Base-by-base conservation (phyloP, 2,113 vertebrate genomes). In the Hydrolagus affinis region DNA sequence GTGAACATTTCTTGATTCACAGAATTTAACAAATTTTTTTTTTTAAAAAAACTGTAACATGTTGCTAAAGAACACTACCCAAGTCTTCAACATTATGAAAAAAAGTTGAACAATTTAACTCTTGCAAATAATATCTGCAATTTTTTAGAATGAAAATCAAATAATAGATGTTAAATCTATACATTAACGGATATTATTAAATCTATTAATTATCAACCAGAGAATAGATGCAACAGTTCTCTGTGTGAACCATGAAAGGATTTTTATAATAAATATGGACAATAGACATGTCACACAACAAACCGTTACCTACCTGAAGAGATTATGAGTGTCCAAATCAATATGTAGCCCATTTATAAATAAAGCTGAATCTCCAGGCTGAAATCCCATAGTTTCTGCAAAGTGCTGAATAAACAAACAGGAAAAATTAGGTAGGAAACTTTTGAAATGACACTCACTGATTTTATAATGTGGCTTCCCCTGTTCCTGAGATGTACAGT, bases 341-440 rank as follows among this genome's bases (percentile, higher is more conserved):
- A 99, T 91, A 87, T 83, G 95, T 88, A 97, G 91, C 21, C 98
- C 98, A 56, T 99, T 99, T 89, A 99, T 92, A 91, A 96, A 96
- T 0, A 99, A 93, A 87, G 88, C 92, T 85, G 95, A 90, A 80
- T 97, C 96, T 87, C 98, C 97, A 8, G 97, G 95, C 11, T 96
- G 94, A 90, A 98, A 91, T 88, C 95, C 95, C 87, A 96, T 90
- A 64, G 88, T 93, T 85, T 96, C 92, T 68, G 87, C 90, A 66
- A 99, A 92, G 89, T 91, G 90, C 98, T 99, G 86, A 87, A 91
- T 94, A 90, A 73, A 87, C 69, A 90, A 69, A 14, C 66, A 68
- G 3, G 17, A 44, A 21, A 3, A 19, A 3, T 75, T 44, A 21
- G 30, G 30, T 19, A 44, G 30, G 7, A 74, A 74, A 9, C 10